Conservation (phyloP, 2,113 vertebrate genomes). For the Equus quagga region DNA sequence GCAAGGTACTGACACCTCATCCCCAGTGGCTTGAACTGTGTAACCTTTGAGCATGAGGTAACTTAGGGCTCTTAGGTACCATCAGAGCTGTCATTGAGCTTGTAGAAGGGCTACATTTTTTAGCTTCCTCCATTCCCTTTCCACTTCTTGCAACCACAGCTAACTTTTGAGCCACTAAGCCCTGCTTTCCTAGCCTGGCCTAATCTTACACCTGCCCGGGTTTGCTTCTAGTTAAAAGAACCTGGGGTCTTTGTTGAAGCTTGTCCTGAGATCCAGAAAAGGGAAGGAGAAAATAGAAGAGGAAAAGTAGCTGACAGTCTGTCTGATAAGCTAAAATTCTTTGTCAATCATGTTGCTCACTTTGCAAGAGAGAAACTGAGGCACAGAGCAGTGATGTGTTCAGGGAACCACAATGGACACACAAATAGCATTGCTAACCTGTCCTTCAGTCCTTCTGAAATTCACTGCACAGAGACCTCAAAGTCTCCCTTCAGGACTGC, state of each 20-base stretch:
- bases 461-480: neutral
- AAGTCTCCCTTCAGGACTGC: neutral
- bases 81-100: neutral
- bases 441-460: neutral
- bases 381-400: neutral
- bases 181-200: neutral
- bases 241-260: neutral
- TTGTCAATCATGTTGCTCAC: neutral
- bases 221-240: slow-evolving; percentile 4
- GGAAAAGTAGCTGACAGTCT: neutral
- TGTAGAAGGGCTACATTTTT: neutral
- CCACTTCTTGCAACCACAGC: neutral
- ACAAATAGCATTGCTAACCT: neutral
- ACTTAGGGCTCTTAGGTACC: neutral
- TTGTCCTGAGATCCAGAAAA: neutral
- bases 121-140: neutral
- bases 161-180: neutral
- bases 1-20: neutral
- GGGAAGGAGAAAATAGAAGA: neutral
- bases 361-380: neutral
- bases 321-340: neutral
- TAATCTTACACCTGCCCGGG: neutral
- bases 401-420: neutral
- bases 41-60: neutral
- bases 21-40: neutral